These are phyloP conservation scores for Perodicticus potto DNA, from an alignment of 2,797 vertebrate species.

Conservation along the genomic window DNA sequence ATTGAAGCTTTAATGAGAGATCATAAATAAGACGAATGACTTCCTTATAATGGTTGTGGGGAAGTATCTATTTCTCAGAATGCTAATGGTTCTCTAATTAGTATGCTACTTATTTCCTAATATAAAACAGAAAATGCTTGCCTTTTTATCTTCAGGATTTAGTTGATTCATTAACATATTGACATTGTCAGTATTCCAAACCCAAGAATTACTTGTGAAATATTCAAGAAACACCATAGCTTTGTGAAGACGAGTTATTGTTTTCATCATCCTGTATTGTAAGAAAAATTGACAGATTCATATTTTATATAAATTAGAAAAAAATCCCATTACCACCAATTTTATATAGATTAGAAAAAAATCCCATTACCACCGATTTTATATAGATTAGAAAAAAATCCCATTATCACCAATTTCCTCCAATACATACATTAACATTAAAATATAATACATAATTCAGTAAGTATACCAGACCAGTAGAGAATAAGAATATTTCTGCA, in stretches of 20 bases:
- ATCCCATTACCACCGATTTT: too few species aligned
- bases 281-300: constrained; percentile 79
- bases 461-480: constrained; percentile 59
- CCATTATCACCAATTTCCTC: constrained; percentile 26
- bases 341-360: too few species aligned
- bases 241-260: constrained; percentile 97
- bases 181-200: constrained; percentile 97
- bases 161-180: constrained; percentile 95
- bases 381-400: too few species aligned
- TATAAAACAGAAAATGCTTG: constrained; percentile 80
- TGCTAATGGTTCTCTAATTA: constrained; percentile 37
- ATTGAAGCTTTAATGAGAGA: constrained; percentile 49
- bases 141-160: constrained; percentile 96
- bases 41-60: constrained; percentile 13
- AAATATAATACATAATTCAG: constrained; percentile 56
- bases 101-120: constrained; percentile 51
- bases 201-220: constrained; percentile 99
- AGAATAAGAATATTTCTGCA: constrained; percentile 86
- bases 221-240: constrained; percentile 98
- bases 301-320: constrained; percentile 62
- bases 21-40: neutral
- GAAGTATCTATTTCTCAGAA: constrained; percentile 50
- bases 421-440: constrained; percentile 39
- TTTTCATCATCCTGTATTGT: constrained; percentile 97
- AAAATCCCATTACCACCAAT: constrained; percentile 62